Base-by-base conservation (phyloP, 2,113 vertebrate species). In the Chaetura pelagica region DNA sequence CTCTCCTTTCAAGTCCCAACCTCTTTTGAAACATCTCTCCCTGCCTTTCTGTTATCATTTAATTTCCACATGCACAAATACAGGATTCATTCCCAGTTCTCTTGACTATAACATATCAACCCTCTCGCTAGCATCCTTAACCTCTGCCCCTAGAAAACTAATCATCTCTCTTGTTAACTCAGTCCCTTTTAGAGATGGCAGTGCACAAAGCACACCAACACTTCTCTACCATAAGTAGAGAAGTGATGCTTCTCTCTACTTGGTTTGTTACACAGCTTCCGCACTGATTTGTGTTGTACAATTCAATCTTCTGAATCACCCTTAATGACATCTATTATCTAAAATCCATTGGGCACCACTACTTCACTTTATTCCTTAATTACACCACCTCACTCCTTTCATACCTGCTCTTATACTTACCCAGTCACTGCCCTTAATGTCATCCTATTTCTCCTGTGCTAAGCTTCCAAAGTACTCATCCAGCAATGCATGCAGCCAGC, bases 251-350 rank as follows among this genome's bases (percentile, higher is more conserved):
- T 94, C 95, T 97, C 75, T 84, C 79, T 93, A 51, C 93, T 92
- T 95, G 94, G 96, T 95, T 95, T 96, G 92, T 95, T 96, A 90
- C 90, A 93, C 86, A 93, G 96, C 86, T 95, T 97, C 92, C 93
- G 95, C 86, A 90, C 93, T 94, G 93, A 96, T 95, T 96, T 94
- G 92, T 96, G 89, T 95, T 96, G 89, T 94, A 96, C 93, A 80
- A 97, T 97, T 96, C 96, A 96, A 97, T 96, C 96, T 96, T 94
- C 96, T 96, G 91, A 96, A 97, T 96, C 94, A 94, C 96, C 92
- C 93, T 97, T 96, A 95, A 96, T 96, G 93, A 97, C 96, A 97
- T 96, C 97, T 95, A 96, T 97, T 96, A 95, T 97, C 96, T 97
- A 94, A 96, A 96, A 96, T 93, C 92, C 92, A 91, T 94, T 92